Evolutionary conservation across 2,797 vertebrate species (phyloP).

Genomic region (Catamblyrhynchus diadema): DNA sequence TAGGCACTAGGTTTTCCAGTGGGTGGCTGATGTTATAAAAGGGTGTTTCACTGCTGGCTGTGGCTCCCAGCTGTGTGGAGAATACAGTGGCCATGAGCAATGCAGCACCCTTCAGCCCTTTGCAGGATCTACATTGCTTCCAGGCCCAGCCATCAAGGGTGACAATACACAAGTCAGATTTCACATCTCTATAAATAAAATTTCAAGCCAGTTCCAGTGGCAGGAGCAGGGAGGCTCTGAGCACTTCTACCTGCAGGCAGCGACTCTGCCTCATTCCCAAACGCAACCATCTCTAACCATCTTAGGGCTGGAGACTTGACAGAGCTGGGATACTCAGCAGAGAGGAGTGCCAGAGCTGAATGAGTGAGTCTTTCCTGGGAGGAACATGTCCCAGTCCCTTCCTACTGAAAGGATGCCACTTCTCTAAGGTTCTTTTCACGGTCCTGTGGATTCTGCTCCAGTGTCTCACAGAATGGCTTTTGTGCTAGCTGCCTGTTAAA

Average conservation of each 20-base stretch:
- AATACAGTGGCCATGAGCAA: neutral
- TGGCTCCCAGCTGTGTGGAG: neutral
- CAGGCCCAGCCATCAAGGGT: neutral
- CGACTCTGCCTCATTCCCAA: fast-evolving
- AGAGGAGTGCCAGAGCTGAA: neutral
- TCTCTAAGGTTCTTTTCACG: neutral
- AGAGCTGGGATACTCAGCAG: neutral
- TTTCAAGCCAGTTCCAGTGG: neutral
- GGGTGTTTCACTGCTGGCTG: neutral
- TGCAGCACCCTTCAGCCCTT: neutral
- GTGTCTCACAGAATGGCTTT: slow-evolving; percentile 76
- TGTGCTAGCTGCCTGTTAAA: slow-evolving; percentile 82
- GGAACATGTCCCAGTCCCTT: neutral
- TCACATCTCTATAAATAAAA: neutral
- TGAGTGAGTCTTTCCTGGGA: neutral
- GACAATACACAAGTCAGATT: neutral
- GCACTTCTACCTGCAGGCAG: neutral
- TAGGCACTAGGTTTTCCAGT: neutral
- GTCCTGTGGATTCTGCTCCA: neutral
- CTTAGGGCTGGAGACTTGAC: fast-evolving
- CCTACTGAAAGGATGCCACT: neutral
- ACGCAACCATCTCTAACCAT: fast-evolving
- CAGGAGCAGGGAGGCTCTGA: neutral
- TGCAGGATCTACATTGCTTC: fast-evolving
- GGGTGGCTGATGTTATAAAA: neutral